phyloP scores from a whole-genome alignment of 2,888 invertebrate species.

The Arrhopalites spinosus region DNA sequence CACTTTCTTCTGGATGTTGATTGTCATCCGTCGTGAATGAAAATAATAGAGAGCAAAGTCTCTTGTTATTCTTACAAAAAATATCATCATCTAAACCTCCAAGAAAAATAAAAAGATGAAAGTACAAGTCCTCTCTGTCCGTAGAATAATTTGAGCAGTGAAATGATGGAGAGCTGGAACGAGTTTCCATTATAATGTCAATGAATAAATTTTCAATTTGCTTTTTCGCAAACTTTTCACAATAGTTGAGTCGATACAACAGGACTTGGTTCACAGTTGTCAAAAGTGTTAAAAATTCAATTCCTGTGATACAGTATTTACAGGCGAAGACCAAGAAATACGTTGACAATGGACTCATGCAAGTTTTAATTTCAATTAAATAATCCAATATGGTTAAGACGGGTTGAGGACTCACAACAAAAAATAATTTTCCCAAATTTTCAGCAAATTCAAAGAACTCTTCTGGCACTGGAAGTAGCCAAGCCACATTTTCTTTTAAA shows the following conservation, averaged over 20 bases:
- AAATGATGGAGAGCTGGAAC: not conserved
- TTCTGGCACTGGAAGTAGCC: slow-evolving; percentile 44
- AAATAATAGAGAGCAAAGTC: not conserved
- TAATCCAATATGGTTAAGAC: not conserved
- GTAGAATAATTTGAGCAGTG: not conserved
- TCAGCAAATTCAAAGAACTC: slow-evolving; percentile 40
- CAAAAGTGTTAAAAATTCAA: not conserved
- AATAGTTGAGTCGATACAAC: slow-evolving; percentile 11
- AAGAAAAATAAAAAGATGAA: not conserved
- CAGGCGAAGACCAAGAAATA: slow-evolving; percentile 37
- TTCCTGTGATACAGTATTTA: not conserved
- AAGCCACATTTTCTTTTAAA: slow-evolving; percentile 44
- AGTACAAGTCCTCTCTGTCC: not conserved
- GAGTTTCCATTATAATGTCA: not conserved
- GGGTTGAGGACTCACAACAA: not conserved
- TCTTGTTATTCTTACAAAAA: not conserved
- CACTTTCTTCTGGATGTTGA: not conserved
- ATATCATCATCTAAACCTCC: not conserved
- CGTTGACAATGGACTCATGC: slow-evolving; percentile 25
- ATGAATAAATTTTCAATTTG: slow-evolving; percentile 36
- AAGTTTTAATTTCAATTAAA: not conserved
- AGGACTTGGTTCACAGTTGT: not conserved
- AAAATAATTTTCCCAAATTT: slow-evolving; percentile 35
- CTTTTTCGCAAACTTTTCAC: slow-evolving; percentile 35
- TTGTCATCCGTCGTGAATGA: not conserved